phyloP scores from a whole-genome alignment of 2,797 vertebrate species.

The Numenius phaeopus region DNA sequence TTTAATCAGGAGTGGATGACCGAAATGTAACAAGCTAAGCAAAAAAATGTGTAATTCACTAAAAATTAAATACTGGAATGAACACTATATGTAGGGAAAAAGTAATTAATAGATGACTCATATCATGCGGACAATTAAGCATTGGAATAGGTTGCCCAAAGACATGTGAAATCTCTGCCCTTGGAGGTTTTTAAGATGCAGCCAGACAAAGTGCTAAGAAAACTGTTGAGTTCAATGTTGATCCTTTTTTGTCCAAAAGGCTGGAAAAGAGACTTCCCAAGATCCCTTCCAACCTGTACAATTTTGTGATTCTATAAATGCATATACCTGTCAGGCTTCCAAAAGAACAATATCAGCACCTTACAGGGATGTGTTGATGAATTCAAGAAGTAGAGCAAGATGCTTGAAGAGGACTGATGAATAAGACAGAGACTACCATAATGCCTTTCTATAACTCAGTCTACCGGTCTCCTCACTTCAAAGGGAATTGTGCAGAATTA shows the following conservation, averaged over 20 bases:
- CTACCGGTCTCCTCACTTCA: background rate
- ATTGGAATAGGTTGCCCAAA: background rate
- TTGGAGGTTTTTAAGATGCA: background rate
- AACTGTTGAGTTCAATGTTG: background rate
- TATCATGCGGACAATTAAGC: background rate
- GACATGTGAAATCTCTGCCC: background rate
- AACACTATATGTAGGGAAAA: background rate
- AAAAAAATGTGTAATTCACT: background rate
- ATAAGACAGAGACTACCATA: background rate
- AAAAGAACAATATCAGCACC: background rate
- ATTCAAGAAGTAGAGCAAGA: background rate
- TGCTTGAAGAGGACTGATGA: background rate
- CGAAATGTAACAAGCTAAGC: background rate
- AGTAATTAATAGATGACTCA: background rate
- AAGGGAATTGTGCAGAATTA: background rate
- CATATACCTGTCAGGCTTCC: background rate
- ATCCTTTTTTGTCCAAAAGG: background rate
- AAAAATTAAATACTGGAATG: background rate
- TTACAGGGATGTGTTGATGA: background rate
- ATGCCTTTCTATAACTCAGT: background rate
- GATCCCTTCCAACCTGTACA: background rate
- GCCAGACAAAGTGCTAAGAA: background rate
- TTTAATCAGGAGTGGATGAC: background rate
- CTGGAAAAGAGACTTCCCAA: background rate
- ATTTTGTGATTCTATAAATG: background rate